Evolutionary conservation across 2,113 vertebrate genomes (phyloP).

Genomic region (Collichthys lucidus): DNA sequence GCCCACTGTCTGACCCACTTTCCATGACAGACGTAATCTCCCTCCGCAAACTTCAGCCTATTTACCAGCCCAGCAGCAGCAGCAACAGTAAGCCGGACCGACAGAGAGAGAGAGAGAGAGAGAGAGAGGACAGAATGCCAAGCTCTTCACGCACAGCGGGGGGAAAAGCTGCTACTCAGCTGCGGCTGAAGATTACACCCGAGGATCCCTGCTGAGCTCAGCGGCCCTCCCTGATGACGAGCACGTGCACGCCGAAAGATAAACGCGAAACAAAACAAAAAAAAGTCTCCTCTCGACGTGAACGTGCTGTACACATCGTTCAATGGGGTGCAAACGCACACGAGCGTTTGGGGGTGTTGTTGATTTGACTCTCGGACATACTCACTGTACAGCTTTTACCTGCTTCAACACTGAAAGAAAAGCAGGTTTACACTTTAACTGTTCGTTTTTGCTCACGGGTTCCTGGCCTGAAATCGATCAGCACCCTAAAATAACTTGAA

Average conservation of each 20-base stretch:
- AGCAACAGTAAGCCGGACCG: constrained; percentile 33
- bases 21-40: constrained; percentile 78
- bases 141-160: constrained; percentile 53
- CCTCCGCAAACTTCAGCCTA: constrained; percentile 66
- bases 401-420: constrained; percentile 16
- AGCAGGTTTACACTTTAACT: neutral
- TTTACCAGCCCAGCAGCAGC: constrained; percentile 54
- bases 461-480: neutral
- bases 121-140: constrained; percentile 38
- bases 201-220: constrained; percentile 29
- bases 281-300: neutral
- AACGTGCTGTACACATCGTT: neutral
- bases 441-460: neutral
- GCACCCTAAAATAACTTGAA: neutral
- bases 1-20: constrained; percentile 84
- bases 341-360: neutral
- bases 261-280: constrained; percentile 37
- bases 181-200: constrained; percentile 42
- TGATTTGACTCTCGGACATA: constrained; percentile 24
- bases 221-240: constrained; percentile 18
- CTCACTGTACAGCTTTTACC: constrained; percentile 9
- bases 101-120: neutral
- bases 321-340: constrained; percentile 10
- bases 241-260: constrained; percentile 33
- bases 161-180: constrained; percentile 54